Evolutionary conservation across 2,888 invertebrate species (phyloP), one percentile per base, ranked within the genome.

Genomic region (Zygothrica quintamaculata): DNA sequence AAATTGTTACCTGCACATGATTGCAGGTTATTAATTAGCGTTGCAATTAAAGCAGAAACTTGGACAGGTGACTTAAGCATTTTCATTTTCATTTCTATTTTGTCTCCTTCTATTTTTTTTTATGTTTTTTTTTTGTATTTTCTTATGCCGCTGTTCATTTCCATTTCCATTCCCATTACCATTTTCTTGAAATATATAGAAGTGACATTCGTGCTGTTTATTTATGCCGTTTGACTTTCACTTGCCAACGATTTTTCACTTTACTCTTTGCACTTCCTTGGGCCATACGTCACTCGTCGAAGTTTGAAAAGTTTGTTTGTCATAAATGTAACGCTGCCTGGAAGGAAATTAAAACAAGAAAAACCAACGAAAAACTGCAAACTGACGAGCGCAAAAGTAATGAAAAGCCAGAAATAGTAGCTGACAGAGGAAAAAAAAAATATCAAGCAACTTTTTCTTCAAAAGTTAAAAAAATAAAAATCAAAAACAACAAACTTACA

Each of bases 171-270:
- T 48, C 33, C 18, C 52, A 42, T 57, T 44, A 31, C 12, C 46
- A 48, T 44, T 33, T 26, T n/a, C n/a, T n/a, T n/a, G n/a, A 18
- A 52, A 48, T 25, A 33, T 42, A 29, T 48, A 18, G 44, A 16
- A 50, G 33, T 57, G 69, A 59, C 62, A 71, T 55, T 48, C 42
- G 61, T 29, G 47, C 57, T 80, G 66, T 79, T 87, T 82, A 76
- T 65, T 82, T 84, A 84, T 84, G 82, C 85, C 72, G 69, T 87
- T 87, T 84, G 82, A 85, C 79, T 87, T 87, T 87, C 79, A 53
- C 82, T 87, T 65, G 53, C 57, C 47, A 44, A 31, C 56, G 43
- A 71, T 59, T 57, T 76, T 80, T 77, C 65, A 77, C 71, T 79
- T 79, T 80, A 67, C 74, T 67, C 61, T 77, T 80, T 74, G 58